A percentile compares a stretch with the other conserved stretches of the same genome.
Conservation (phyloP, 2,797 vertebrate species). For the Helicolenus hilgendorfi region DNA sequence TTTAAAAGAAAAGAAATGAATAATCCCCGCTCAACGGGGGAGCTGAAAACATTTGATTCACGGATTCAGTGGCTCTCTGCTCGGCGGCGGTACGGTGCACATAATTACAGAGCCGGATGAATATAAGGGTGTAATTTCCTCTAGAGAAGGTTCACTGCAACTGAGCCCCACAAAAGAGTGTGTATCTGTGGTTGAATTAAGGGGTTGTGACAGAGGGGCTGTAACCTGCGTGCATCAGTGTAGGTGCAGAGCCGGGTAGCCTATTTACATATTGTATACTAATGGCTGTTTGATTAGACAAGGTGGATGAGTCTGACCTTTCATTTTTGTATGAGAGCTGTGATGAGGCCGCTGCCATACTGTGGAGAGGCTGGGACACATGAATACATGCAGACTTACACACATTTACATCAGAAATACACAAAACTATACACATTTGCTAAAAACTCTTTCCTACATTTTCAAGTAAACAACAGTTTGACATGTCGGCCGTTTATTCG, state of each 20-base stretch:
- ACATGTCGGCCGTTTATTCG: not conserved
- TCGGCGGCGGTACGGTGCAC: not conserved
- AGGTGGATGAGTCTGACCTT: slow-evolving; percentile 82
- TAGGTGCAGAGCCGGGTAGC: slow-evolving; percentile 39
- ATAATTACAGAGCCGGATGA: slow-evolving; percentile 76
- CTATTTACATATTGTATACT: slow-evolving; percentile 81
- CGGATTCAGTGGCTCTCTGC: slow-evolving; percentile 39
- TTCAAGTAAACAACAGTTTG: not conserved
- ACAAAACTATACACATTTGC: not conserved
- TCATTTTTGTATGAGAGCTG: slow-evolving; percentile 43
- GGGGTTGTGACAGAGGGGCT: slow-evolving; percentile 45
- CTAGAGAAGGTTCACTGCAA: slow-evolving; percentile 41
- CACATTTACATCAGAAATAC: not conserved
- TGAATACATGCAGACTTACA: not conserved
- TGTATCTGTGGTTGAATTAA: slow-evolving; percentile 57
- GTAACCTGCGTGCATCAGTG: slow-evolving; percentile 38
- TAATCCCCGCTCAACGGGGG: not conserved
- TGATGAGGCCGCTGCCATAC: slow-evolving; percentile 34
- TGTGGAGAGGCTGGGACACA: not conserved
- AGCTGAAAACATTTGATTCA: slow-evolving; percentile 49
- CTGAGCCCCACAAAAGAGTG: slow-evolving; percentile 16
- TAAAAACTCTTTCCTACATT: not conserved
- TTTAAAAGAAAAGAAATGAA: not conserved
- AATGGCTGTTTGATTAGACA: slow-evolving; percentile 83
- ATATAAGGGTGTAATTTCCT: slow-evolving; percentile 71